Conservation (phyloP, 35 echinoderm and acorn worm species). For the Ptychodera flava region DNA sequence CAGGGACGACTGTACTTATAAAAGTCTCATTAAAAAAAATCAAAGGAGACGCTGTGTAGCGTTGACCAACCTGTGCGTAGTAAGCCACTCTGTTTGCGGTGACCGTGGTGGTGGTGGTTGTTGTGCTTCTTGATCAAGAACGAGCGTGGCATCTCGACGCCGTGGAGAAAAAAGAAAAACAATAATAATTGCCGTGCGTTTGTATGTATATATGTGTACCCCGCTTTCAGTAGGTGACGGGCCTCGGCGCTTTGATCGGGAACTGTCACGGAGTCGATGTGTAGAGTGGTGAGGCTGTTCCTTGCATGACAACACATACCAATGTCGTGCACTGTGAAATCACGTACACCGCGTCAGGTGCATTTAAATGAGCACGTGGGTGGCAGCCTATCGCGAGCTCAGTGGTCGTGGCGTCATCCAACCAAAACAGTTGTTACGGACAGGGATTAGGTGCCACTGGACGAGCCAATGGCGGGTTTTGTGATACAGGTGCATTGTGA, state of each 20-base stretch:
- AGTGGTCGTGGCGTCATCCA: background rate
- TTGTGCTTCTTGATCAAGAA: slow-evolving; percentile 21
- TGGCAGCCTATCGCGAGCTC: background rate
- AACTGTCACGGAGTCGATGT: background rate
- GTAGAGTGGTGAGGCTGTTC: background rate
- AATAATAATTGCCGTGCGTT: no score
- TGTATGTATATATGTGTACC: no score
- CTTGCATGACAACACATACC: background rate
- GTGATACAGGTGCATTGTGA: background rate
- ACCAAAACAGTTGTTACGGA: background rate
- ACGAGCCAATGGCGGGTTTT: background rate
- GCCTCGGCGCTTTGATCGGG: background rate
- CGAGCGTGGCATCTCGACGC: slow-evolving; percentile 5
- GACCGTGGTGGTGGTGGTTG: slow-evolving; percentile 6
- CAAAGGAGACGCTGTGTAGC: background rate
- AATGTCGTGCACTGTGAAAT: background rate
- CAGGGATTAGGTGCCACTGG: background rate
- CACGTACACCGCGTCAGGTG: background rate
- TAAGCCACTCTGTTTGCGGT: background rate
- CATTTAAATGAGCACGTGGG: background rate
- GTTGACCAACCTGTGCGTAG: background rate
- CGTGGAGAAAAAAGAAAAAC: no score
- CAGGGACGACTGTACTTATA: no score
- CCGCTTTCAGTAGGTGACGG: no score
- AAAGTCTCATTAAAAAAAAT: slow-evolving; percentile 2